phyloP scores from a whole-genome alignment of 2,888 invertebrate genomes.

The Argyresthia goedartella region DNA sequence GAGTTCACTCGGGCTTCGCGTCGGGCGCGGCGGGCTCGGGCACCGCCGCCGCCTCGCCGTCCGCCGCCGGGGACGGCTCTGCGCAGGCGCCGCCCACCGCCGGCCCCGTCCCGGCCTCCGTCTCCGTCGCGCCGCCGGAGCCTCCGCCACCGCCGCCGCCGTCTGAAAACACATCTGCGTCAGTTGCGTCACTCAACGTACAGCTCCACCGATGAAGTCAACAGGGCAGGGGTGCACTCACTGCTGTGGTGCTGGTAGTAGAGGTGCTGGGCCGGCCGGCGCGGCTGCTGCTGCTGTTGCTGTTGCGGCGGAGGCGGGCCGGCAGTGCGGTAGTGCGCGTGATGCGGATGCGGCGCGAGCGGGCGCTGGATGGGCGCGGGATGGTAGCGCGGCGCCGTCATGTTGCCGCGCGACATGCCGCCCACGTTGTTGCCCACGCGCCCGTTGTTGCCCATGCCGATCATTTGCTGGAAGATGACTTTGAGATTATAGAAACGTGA shows the following conservation, averaged over 20 bases:
- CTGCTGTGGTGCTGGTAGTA: constrained; percentile 64
- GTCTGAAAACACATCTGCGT: no score
- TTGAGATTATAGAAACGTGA: constrained; percentile 1
- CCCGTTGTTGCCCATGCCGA: constrained; percentile 45
- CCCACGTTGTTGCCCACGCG: constrained; percentile 21
- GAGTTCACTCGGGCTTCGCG: constrained; percentile 39
- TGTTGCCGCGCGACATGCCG: constrained; percentile 33
- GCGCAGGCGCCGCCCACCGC: constrained; percentile 5
- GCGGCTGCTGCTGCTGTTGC: no score
- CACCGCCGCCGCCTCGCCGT: constrained; percentile 28
- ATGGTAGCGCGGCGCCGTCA: constrained; percentile 59
- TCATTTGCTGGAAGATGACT: constrained; percentile 31
- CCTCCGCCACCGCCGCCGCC: constrained; percentile 16
- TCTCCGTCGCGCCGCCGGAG: no score
- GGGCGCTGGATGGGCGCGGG: constrained; percentile 71
- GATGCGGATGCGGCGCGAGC: constrained; percentile 49
- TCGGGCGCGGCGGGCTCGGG: constrained; percentile 33
- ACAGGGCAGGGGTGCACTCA: constrained; percentile 24
- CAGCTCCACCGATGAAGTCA: no score
- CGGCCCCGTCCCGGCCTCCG: no score
- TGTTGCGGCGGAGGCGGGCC: constrained; percentile 19
- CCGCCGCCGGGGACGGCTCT: constrained; percentile 14
- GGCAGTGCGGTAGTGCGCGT: constrained; percentile 28
- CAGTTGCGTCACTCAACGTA: not conserved
- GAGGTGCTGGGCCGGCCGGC: constrained; percentile 36